Conservation (phyloP, 2,888 invertebrate species). For the Hipparchia sbordonii region DNA sequence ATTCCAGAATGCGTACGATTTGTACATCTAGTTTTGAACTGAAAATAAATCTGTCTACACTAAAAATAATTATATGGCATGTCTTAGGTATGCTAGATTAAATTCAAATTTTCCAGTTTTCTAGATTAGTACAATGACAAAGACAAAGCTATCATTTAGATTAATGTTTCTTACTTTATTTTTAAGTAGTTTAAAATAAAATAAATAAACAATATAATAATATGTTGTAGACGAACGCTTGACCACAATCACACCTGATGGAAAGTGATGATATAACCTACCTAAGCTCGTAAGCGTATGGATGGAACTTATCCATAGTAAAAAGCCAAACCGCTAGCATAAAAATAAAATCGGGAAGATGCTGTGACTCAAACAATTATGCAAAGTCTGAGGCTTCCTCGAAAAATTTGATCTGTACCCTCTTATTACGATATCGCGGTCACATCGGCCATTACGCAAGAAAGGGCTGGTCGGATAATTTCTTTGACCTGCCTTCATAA, state of each 20-base stretch:
- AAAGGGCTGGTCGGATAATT: slow-evolving; percentile 56
- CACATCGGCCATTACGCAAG: slow-evolving; percentile 72
- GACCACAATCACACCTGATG: too few relatives aligned
- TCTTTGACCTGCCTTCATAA: slow-evolving; percentile 54
- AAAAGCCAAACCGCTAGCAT: background rate
- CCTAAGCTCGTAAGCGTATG: too few relatives aligned
- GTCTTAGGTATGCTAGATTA: slow-evolving; percentile 6
- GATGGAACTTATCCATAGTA: too few relatives aligned
- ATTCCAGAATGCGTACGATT: slow-evolving; percentile 8
- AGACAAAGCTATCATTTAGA: background rate
- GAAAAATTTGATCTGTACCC: slow-evolving; percentile 73
- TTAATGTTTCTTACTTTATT: background rate
- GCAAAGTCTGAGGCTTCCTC: slow-evolving; percentile 60
- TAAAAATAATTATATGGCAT: background rate
- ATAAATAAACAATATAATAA: too few relatives aligned
- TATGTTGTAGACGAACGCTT: too few relatives aligned
- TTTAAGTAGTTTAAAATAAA: too few relatives aligned
- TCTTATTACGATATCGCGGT: slow-evolving; percentile 80
- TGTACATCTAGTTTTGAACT: slow-evolving; percentile 2
- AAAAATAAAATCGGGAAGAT: slow-evolving; percentile 38
- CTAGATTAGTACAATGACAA: background rate
- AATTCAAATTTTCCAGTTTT: background rate
- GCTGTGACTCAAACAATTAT: slow-evolving; percentile 69
- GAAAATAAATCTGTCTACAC: slow-evolving; percentile 13
- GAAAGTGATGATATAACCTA: too few relatives aligned